These are phyloP conservation scores for Neosilurus mollespiculum DNA, from an alignment of 2,797 vertebrate genomes.

Conservation along the genomic window DNA sequence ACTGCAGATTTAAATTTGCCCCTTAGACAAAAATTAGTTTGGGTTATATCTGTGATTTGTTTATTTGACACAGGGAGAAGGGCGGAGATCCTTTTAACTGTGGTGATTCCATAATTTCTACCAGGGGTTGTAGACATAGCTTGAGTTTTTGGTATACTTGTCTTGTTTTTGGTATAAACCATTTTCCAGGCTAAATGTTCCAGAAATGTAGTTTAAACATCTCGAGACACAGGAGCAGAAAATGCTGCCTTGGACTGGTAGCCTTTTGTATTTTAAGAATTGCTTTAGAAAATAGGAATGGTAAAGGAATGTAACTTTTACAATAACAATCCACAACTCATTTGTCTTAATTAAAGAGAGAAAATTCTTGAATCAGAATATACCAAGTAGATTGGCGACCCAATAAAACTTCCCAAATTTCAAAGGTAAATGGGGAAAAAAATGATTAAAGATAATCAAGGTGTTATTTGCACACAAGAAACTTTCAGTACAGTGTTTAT, in stretches of 20 bases:
- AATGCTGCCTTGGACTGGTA: background rate
- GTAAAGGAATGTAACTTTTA: background rate
- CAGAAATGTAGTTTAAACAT: background rate
- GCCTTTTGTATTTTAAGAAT: background rate
- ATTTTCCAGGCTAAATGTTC: background rate
- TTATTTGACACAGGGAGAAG: too few species aligned
- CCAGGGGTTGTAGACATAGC: background rate
- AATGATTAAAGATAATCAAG: too few species aligned
- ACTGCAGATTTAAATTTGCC: too few species aligned
- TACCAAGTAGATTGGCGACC: background rate
- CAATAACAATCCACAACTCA: background rate
- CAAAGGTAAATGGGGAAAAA: too few species aligned
- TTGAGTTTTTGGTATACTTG: background rate
- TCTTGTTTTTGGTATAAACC: background rate
- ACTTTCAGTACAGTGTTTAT: too few species aligned
- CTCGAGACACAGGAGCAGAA: background rate
- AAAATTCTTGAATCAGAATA: background rate
- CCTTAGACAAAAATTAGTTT: too few species aligned
- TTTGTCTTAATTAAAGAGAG: background rate
- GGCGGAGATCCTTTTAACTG: too few species aligned
- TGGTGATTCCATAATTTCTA: too few species aligned
- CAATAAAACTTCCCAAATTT: too few species aligned
- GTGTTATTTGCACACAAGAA: too few species aligned
- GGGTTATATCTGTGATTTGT: too few species aligned
- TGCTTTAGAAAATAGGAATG: background rate